Base-by-base conservation (phyloP, 2,888 invertebrate genomes). In the Idaea dimidiata region DNA sequence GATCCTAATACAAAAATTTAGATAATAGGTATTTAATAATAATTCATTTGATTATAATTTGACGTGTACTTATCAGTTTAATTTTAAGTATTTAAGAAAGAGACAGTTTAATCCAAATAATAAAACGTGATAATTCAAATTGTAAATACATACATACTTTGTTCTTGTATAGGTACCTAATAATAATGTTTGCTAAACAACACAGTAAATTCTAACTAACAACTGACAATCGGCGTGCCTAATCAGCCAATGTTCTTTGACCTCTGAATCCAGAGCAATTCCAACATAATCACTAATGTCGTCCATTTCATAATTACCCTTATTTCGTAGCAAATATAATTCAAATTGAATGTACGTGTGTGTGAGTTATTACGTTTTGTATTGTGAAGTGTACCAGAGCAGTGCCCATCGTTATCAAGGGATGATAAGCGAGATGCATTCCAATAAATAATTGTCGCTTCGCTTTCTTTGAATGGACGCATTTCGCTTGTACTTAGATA, bases 231-330 rank as follows among this genome's bases (percentile, higher is more conserved):
- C 75, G 75, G 71, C 76, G 77, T 73, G 75, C 71, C 80, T 88
- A 86, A 88, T 89, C 89, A 87, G 84, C 72, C 81, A 75, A 74
- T 88, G 91, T 88, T 87, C 90, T 90, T 90, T 91, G 91, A 91
- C 91, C 91, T 83, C 81, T 75, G 66, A 62, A 63, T 67, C 10
- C 43, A 43, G 10, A 7, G 64, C 63, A 71, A 69, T 72, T 74
- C 72, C 69, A 74, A 63, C 69, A 66, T 62, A 66, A 82, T 68
- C 63, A 72, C 58, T 59, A 5, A 6, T 4, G 57, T 4, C 16
- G 10, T 10, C 16, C 69, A 77, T 31, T 54, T 55, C 32, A 81
- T 66, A 72, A 33, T 58, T 16, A 60, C 65, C 72, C 68, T 66
- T 83, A 66, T 63, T 0, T 0, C 8, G 3, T 0, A 2, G 0